Conservation (phyloP, 2,797 vertebrate genomes). For the Vipera ursinii region DNA sequence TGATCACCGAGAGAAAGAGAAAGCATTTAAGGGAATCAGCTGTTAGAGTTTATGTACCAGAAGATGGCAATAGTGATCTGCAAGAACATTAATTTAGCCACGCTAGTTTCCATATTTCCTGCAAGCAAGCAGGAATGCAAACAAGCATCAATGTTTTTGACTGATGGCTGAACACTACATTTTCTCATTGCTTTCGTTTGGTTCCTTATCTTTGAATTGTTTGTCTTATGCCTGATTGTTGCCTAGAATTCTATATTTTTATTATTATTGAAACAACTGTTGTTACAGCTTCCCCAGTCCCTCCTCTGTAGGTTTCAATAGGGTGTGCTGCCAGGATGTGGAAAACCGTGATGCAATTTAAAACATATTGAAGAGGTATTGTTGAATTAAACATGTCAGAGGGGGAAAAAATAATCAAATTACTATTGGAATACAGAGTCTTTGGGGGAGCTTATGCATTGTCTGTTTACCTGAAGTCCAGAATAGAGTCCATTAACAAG, state of each 20-base stretch:
- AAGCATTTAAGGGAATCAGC: constrained; percentile 32
- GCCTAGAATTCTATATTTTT: constrained; percentile 16
- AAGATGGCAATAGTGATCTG: constrained; percentile 76
- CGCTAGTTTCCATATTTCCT: constrained; percentile 4
- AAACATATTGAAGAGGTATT: constrained; percentile 40
- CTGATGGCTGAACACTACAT: constrained; percentile 39
- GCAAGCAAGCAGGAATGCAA: background rate
- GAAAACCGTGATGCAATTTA: constrained; percentile 51
- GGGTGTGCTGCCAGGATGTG: constrained; percentile 36
- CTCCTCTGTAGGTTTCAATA: constrained; percentile 46
- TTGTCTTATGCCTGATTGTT: constrained; percentile 57
- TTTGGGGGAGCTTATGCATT: constrained; percentile 7
- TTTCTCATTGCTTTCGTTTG: constrained; percentile 37
- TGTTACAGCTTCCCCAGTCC: constrained; percentile 37
- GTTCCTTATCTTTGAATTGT: constrained; percentile 55
- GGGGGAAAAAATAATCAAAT: constrained; percentile 14
- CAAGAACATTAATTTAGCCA: constrained; percentile 49
- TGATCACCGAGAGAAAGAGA: constrained; percentile 6
- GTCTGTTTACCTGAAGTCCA: constrained; percentile 28
- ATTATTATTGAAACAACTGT: constrained; percentile 63
- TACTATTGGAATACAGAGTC: constrained; percentile 21
- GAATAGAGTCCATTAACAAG: constrained; percentile 32
- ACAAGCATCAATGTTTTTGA: constrained; percentile 32
- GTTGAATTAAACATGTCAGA: constrained; percentile 35
- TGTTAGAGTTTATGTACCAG: constrained; percentile 65